phyloP scores from a whole-genome alignment of 2,797 vertebrate species.

The Brachyrhaphis roseni region DNA sequence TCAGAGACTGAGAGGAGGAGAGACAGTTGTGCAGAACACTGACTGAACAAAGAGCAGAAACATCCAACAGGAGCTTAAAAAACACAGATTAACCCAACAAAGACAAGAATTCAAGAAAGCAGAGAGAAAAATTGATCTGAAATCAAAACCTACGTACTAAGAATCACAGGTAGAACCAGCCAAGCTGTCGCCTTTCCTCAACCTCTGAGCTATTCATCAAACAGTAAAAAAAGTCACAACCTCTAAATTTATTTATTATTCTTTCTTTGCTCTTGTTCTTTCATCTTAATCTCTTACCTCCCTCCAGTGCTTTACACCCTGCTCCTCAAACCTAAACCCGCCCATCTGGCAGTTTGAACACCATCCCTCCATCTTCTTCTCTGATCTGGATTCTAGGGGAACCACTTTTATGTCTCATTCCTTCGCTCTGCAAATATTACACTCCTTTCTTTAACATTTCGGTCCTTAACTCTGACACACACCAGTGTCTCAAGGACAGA shows the following conservation, averaged over 20 bases:
- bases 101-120: background rate
- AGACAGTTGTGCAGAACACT: background rate
- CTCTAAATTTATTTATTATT: constrained; percentile 63
- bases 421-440: constrained; percentile 70
- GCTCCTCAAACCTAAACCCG: constrained; percentile 26
- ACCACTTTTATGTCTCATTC: constrained; percentile 59
- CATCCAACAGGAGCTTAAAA: background rate
- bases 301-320: constrained; percentile 22
- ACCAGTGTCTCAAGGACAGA: constrained; percentile 75
- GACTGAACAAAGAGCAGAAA: background rate
- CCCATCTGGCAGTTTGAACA: constrained; percentile 45
- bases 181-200: background rate
- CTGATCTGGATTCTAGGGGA: constrained; percentile 72
- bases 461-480: constrained; percentile 56
- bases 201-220: constrained; percentile 27
- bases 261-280: constrained; percentile 45
- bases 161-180: background rate
- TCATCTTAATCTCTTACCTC: constrained; percentile 63
- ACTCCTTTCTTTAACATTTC: constrained; percentile 49
- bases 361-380: constrained; percentile 53
- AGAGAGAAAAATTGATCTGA: background rate
- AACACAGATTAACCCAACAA: background rate
- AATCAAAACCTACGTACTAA: background rate
- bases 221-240: constrained; percentile 47
- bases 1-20: background rate